Percentiles rank a stretch among this genome's conserved stretches.
Conservation (phyloP, 1,140 invertebrate genomes). For the Apis florea region DNA sequence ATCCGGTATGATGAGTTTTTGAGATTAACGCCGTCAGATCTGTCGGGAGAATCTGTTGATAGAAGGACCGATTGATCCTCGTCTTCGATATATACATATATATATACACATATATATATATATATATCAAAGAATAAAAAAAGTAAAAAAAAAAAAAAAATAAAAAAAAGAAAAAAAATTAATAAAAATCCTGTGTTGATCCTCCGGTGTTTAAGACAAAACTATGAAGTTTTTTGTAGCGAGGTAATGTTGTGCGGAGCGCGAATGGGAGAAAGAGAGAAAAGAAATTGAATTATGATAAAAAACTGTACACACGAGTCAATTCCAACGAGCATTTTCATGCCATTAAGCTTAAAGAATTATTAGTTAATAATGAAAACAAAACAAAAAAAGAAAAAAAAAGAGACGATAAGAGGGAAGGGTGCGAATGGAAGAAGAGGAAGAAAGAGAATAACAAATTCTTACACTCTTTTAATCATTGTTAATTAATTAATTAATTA, state of each 20-base stretch:
- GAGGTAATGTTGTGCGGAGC: slow-evolving; percentile 50
- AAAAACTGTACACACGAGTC: slow-evolving; percentile 79
- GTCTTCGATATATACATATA: slow-evolving; percentile 19
- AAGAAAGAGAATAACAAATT: slow-evolving; percentile 61
- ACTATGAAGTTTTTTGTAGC: slow-evolving; percentile 17
- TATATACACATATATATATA: no score
- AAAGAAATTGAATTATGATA: slow-evolving; percentile 51
- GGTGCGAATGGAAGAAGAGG: slow-evolving; percentile 42
- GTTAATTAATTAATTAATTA: slow-evolving; percentile 78
- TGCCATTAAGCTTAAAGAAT: slow-evolving; percentile 79
- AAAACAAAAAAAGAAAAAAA: slow-evolving; percentile 23
- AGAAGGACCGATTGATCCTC: slow-evolving; percentile 30
- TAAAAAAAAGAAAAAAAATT: background rate
- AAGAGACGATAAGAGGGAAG: slow-evolving; percentile 33
- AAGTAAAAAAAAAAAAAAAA: slow-evolving; percentile 10
- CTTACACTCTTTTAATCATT: slow-evolving; percentile 77
- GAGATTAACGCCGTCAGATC: slow-evolving; percentile 35
- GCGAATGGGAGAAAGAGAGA: slow-evolving; percentile 30
- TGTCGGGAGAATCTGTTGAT: slow-evolving; percentile 29
- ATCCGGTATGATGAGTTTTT: slow-evolving; percentile 28
- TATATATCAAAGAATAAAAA: background rate
- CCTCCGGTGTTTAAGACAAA: slow-evolving; percentile 26
- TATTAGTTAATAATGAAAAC: slow-evolving; percentile 70
- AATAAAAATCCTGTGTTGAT: slow-evolving; percentile 16
- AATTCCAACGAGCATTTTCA: slow-evolving; percentile 81